Base-by-base conservation (phyloP, 1,140 invertebrate genomes). In the Leptinotarsa texana region DNA sequence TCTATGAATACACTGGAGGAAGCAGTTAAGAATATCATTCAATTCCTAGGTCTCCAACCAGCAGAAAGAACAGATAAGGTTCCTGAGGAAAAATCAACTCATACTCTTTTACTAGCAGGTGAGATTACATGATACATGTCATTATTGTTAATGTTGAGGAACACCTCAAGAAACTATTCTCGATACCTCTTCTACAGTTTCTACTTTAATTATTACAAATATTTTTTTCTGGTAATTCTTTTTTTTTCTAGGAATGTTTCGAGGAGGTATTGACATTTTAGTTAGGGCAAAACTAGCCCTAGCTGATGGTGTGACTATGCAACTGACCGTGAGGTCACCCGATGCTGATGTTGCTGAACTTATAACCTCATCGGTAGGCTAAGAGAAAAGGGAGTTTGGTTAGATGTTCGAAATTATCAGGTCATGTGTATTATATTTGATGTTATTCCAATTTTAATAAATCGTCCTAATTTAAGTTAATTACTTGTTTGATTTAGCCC, bases 261-360 rank as follows among this genome's bases (percentile, higher is more conserved):
- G 97, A 62, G 96, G 95, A 8, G 95, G 96, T 1, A 91, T 93
- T 72, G 95, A 98, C 76, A 92, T 98, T 33, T 85, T 99, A 18
- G 95, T 97, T 1, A 87, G 93, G 71, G 93, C 95, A 11, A 94
- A 95, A 83, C 83, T 98, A 63, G 94, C 93, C 0, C 84, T 95
- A n/a, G 88, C 88, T 17, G 91, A 89, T 49, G 93, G 92, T 24
- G 95, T 93, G 0, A 93, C 92, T 0, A 92, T 94, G 89, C 89
- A 93, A 77, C 86, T 93, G 77, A 88, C 88, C 2, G 89, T 92
- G 27, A 84, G 91, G 67, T 92, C 91, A 61, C 87, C 87, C 22
- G 88, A 92, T 79, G 88, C 91, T 79, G 89, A 93, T 75, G 86
- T 90, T 87, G 93, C 95, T 4, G 95, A 98, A 85, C 88, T 99